Percentiles rank a stretch among this genome's conserved stretches.
Evolutionary conservation across 2,888 invertebrate species (phyloP).

Genomic region (Pheosia tremula): DNA sequence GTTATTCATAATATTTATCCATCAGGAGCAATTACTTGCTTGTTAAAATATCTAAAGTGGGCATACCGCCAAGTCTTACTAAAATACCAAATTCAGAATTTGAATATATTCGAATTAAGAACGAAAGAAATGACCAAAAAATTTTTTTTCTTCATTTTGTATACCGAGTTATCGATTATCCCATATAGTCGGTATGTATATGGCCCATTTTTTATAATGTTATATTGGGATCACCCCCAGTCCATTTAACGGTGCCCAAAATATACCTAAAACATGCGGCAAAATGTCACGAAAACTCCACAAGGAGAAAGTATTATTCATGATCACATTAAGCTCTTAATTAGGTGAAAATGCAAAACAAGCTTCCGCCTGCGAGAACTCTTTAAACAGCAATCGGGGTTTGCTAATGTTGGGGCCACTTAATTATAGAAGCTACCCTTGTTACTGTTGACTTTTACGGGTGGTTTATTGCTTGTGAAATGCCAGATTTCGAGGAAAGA

Average conservation of each 20-base stretch:
- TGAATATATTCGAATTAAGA: no score
- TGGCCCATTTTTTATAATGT: no score
- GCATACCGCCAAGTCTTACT: no score
- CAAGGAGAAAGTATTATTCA: neutral
- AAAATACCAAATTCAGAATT: no score
- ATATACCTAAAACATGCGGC: no score
- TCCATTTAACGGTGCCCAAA: no score
- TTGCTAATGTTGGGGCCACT: constrained; percentile 16
- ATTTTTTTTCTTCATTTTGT: no score
- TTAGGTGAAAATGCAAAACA: constrained; percentile 5
- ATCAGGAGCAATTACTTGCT: neutral
- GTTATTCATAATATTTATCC: neutral
- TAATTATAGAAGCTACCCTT: constrained; percentile 22
- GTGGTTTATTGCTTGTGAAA: constrained; percentile 1
- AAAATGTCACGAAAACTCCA: neutral
- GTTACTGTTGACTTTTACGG: constrained; percentile 8
- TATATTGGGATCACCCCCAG: no score
- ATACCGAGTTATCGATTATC: no score
- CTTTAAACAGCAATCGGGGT: constrained; percentile 26
- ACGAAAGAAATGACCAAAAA: no score
- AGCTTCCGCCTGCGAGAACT: constrained; percentile 13
- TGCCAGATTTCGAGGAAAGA: neutral
- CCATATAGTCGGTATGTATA: no score
- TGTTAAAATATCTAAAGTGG: neutral
- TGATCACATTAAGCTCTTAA: neutral